Conservation (phyloP, 2,797 vertebrate genomes). For the Mus minutoides region DNA sequence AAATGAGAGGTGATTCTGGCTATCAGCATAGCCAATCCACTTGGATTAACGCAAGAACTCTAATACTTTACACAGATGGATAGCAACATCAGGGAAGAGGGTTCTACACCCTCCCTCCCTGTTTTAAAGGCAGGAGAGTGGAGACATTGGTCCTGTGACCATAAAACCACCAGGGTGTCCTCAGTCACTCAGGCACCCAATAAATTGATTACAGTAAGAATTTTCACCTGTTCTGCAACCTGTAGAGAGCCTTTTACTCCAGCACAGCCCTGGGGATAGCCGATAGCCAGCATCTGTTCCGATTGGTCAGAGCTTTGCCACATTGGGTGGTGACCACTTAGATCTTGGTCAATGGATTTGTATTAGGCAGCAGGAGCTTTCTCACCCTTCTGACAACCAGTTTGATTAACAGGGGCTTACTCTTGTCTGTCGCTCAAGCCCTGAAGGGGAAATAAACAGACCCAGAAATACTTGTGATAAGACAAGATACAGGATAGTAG, state of each 20-base stretch:
- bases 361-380: not conserved
- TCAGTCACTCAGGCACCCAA: not conserved
- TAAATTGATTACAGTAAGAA: not conserved
- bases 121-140: not conserved
- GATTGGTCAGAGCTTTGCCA: not conserved
- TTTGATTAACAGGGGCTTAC: not conserved
- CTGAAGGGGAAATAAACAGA: not conserved
- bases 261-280: not conserved
- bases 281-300: not conserved
- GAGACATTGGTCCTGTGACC: not conserved
- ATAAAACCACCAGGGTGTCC: not conserved
- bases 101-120: not conserved
- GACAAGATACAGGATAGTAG: not conserved
- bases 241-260: not conserved
- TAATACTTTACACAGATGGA: not conserved
- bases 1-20: not conserved
- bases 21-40: not conserved
- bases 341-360: not conserved
- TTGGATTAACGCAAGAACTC: not conserved
- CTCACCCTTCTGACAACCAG: not conserved
- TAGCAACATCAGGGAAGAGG: not conserved
- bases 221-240: too few relatives aligned
- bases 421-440: not conserved
- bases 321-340: not conserved
- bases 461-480: not conserved